Evolutionary conservation across 2,797 vertebrate species (phyloP).

Genomic region (Eulemur rubriventer): DNA sequence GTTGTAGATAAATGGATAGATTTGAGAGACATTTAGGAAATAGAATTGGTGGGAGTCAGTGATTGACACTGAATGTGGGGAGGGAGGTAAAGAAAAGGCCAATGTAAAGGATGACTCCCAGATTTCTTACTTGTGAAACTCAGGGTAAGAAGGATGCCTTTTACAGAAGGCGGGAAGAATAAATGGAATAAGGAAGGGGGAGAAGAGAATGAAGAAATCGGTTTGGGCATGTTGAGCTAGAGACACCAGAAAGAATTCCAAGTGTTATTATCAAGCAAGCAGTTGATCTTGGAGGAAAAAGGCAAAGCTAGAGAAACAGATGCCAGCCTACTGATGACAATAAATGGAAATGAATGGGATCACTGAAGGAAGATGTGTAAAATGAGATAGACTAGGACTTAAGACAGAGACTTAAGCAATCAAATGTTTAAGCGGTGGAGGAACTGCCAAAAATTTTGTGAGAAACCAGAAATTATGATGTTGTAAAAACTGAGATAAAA

Average conservation of each 20-base stretch:
- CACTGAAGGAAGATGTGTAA: neutral
- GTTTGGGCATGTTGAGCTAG: neutral
- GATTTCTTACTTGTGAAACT: neutral
- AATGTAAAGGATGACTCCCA: neutral
- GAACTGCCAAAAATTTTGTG: neutral
- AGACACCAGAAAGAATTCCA: neutral
- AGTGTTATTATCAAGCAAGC: neutral
- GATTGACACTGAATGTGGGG: neutral
- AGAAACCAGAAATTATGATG: neutral
- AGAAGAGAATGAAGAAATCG: neutral
- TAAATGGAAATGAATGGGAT: neutral
- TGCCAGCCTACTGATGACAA: neutral
- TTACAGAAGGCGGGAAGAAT: neutral
- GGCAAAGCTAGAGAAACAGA: neutral
- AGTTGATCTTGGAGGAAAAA: neutral
- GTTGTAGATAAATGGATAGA: neutral
- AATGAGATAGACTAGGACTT: neutral
- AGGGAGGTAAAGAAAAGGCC: neutral
- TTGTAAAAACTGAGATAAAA: neutral
- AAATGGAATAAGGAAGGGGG: neutral
- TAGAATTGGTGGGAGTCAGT: neutral
- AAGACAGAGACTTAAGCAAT: neutral
- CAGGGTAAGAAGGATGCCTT: neutral
- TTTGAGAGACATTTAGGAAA: neutral
- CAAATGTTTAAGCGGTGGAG: neutral